Conservation (phyloP, 2,888 invertebrate genomes). For the Pollenia angustigena region DNA sequence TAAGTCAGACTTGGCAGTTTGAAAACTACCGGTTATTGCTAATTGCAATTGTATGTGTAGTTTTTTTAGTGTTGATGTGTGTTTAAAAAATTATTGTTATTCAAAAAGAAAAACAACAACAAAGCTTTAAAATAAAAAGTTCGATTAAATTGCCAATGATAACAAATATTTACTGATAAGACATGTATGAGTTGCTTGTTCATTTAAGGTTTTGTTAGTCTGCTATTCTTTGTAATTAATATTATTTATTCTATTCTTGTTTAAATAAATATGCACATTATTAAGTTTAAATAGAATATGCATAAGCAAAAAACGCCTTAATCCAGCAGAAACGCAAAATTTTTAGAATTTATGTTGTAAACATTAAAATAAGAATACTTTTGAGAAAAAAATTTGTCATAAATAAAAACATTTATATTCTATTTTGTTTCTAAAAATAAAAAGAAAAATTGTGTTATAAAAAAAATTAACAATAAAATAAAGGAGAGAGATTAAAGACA, state of each 20-base stretch:
- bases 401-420: too few species aligned
- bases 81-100: background rate
- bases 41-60: conserved; percentile 6
- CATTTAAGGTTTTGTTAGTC: background rate
- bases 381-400: too few species aligned
- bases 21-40: too few species aligned
- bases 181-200: conserved; percentile 25
- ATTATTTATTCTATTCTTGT: conserved; percentile 31
- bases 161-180: conserved; percentile 58
- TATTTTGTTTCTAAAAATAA: too few species aligned
- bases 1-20: too few species aligned
- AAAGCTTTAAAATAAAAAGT: conserved; percentile 19
- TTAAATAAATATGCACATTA: conserved; percentile 8
- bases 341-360: too few species aligned
- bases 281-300: background rate
- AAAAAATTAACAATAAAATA: too few species aligned
- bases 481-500: too few species aligned
- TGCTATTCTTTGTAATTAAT: conserved; percentile 39
- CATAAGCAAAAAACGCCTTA: background rate
- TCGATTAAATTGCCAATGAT: conserved; percentile 48
- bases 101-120: conserved; percentile 15
- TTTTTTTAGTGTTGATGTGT: background rate
- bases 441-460: too few species aligned
- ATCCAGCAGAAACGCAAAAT: background rate
- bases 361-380: too few species aligned